phyloP scores from a whole-genome alignment of 2,797 vertebrate species.

The Antrozous pallidus region DNA sequence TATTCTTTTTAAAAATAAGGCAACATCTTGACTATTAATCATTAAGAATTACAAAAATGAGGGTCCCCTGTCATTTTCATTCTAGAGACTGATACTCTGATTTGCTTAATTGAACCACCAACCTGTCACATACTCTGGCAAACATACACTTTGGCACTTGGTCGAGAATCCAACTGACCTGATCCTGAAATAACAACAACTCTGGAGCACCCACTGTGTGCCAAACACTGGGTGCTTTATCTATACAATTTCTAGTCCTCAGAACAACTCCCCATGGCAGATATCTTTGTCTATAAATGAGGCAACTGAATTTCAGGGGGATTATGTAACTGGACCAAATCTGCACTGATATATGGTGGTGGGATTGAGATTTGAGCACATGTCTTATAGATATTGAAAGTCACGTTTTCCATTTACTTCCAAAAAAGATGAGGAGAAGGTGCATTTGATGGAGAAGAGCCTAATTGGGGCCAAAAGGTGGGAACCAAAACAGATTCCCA shows the following conservation, averaged over 20 bases:
- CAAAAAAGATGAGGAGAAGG: background rate
- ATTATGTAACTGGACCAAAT: background rate
- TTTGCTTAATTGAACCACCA: constrained; percentile 50
- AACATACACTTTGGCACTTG: background rate
- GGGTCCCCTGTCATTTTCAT: constrained; percentile 12
- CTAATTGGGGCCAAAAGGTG: background rate
- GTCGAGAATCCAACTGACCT: background rate
- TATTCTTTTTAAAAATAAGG: constrained; percentile 36
- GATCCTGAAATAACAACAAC: background rate
- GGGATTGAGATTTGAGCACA: background rate
- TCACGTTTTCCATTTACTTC: background rate
- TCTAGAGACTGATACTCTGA: constrained; percentile 44
- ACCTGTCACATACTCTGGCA: background rate
- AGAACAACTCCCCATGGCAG: background rate
- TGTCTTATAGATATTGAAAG: background rate
- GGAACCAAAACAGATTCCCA: background rate
- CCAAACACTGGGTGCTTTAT: background rate
- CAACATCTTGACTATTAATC: constrained; percentile 66
- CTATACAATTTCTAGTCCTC: background rate
- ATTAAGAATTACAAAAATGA: constrained; percentile 57
- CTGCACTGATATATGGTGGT: background rate
- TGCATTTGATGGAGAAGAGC: background rate
- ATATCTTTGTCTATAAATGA: background rate
- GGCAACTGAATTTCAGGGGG: background rate
- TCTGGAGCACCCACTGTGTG: background rate